Conservation (phyloP, 2,888 invertebrate species). For the Vesta saturnalis region DNA sequence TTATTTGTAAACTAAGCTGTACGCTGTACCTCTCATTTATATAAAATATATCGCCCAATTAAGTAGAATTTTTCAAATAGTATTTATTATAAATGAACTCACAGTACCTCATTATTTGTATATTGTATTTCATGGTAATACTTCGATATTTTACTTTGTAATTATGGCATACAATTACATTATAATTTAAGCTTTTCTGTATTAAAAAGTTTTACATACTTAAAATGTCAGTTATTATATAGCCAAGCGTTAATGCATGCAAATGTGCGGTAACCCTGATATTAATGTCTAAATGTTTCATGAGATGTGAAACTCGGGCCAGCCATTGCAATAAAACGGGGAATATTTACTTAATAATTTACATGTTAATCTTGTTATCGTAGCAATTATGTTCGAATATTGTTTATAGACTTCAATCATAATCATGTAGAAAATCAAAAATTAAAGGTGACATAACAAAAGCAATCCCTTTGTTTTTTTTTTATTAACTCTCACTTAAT, state of each 20-base stretch:
- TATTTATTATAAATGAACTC: too few relatives aligned
- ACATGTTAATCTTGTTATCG: constrained; percentile 30
- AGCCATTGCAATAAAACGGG: constrained; percentile 31
- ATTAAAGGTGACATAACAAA: too few relatives aligned
- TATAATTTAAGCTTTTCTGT: constrained; percentile 1
- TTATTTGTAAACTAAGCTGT: too few relatives aligned
- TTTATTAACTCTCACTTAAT: too few relatives aligned
- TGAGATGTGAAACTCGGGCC: constrained; percentile 33
- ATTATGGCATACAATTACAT: neutral
- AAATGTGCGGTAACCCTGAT: constrained; percentile 37
- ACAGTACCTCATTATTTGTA: too few relatives aligned
- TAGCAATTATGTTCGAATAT: constrained; percentile 23
- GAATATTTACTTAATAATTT: constrained; percentile 31
- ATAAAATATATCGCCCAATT: too few relatives aligned
- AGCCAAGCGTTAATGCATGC: constrained; percentile 35
- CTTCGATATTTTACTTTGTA: neutral
- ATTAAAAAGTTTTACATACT: constrained; percentile 28
- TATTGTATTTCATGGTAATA: neutral
- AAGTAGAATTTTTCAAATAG: too few relatives aligned
- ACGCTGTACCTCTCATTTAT: too few relatives aligned
- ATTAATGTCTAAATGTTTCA: constrained; percentile 36
- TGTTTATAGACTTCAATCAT: neutral
- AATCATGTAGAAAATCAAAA: neutral
- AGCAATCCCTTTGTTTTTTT: too few relatives aligned
- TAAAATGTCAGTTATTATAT: constrained; percentile 29